These are phyloP conservation scores for Alitta virens DNA, from an alignment of 2,888 invertebrate species.

Conservation along the genomic window DNA sequence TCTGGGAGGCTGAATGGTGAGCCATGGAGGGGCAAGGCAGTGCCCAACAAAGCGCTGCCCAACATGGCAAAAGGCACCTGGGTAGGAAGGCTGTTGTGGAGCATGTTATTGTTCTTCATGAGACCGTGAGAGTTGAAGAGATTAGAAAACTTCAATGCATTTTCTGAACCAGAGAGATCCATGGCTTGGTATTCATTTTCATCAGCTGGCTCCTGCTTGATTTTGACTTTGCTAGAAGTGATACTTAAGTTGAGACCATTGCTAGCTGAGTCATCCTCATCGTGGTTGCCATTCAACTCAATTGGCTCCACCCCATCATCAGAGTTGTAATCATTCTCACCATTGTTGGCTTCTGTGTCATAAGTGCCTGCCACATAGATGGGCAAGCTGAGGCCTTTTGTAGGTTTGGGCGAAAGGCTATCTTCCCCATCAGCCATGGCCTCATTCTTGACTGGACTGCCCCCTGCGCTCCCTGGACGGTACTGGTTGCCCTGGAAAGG, in stretches of 20 bases:
- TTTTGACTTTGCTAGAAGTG: neutral
- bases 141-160: neutral
- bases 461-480: neutral
- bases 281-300: neutral
- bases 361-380: constrained; percentile 16
- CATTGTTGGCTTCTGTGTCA: neutral
- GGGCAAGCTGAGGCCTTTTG: constrained; percentile 8
- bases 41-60: neutral
- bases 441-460: neutral
- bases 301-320: neutral
- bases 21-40: constrained; percentile 1
- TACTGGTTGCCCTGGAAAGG: neutral
- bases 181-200: constrained; percentile 8
- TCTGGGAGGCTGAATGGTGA: neutral
- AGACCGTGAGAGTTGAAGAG: neutral
- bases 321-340: neutral
- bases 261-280: neutral
- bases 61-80: constrained; percentile 5
- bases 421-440: neutral
- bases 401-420: no score
- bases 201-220: constrained; percentile 20
- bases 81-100: constrained; percentile 1
- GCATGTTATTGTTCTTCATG: no score
- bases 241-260: neutral
- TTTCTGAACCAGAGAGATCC: neutral